These are phyloP conservation scores for Malurus alboscapulatus DNA, from an alignment of 2,113 vertebrate genomes.

Conservation along the genomic window DNA sequence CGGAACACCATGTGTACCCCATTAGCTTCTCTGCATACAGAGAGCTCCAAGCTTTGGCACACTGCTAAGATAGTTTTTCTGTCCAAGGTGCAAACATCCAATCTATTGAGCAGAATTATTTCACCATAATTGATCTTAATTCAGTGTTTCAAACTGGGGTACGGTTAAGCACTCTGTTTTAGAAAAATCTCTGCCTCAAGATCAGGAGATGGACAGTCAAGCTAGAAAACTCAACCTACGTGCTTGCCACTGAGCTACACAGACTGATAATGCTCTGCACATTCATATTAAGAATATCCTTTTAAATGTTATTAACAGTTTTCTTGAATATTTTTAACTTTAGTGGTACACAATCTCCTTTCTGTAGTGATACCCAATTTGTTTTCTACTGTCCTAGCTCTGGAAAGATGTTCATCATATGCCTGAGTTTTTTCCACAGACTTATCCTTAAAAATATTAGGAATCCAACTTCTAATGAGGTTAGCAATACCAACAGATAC, in stretches of 20 bases:
- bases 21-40: background rate
- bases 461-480: background rate
- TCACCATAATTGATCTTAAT: background rate
- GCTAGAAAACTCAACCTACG: background rate
- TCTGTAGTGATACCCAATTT: background rate
- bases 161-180: accelerated
- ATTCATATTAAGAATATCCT: background rate
- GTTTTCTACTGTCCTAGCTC: background rate
- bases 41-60: background rate
- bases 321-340: background rate
- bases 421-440: background rate
- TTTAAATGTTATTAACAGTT: background rate
- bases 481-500: background rate
- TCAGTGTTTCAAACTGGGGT: background rate
- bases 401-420: background rate
- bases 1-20: accelerated
- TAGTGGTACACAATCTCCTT: background rate
- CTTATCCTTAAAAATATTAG: background rate
- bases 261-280: background rate
- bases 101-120: background rate
- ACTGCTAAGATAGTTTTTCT: background rate
- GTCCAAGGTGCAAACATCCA: background rate
- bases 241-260: background rate
- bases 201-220: background rate
- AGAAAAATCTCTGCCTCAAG: background rate